Evolutionary conservation across 2,888 invertebrate genomes (phyloP), one percentile per base, ranked within the genome.

Genomic region (Tridacna gigas): DNA sequence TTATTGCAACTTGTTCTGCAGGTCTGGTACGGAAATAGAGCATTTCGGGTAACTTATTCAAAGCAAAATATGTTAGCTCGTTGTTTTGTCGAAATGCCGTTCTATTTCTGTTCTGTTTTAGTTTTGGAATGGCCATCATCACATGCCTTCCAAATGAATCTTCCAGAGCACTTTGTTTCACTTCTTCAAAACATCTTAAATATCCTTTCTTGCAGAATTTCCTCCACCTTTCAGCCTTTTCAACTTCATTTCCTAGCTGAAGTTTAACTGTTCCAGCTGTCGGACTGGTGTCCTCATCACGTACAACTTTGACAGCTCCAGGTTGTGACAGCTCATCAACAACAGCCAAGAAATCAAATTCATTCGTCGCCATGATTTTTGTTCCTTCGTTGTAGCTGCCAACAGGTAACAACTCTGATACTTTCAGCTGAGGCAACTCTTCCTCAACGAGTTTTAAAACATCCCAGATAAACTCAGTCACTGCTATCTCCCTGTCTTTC

Each of bases 161-260:
- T 45, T 65, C 65, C 15, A 4, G 22, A 0, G 45, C n/a, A 15
- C n/a, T 75, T 22, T 75, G 37, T 4, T 28, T 13, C 18, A 63
- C 65, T 26, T 20, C 37, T 22, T 75, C 61, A 20, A 75, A 63
- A 47, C 75, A 75, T n/a, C 75, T 61, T 20, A 75, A 22, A 65
- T 47, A 75, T 22, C 75, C 75, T 0, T 75, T 60, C 45, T 13
- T n/a, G 22, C 63, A 45, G 28, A 47, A 63, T 13, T 20, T 45
- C 5, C 11, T 28, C 75, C 75, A 75, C 18, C 63, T 75, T 9
- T 47, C 65, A 45, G 20, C 25, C 25, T n/a, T 18, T 18, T 75
- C 63, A 3, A 18, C 13, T 18, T 20, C 47, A 11, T 61, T 28
- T 11, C 12, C 47, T n/a, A 75, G 15, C 63, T 48, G 63, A 0